Percentiles rank a stretch among this genome's conserved stretches.
Conservation (phyloP, 2,797 vertebrate species). For the Delichon dasypus region DNA sequence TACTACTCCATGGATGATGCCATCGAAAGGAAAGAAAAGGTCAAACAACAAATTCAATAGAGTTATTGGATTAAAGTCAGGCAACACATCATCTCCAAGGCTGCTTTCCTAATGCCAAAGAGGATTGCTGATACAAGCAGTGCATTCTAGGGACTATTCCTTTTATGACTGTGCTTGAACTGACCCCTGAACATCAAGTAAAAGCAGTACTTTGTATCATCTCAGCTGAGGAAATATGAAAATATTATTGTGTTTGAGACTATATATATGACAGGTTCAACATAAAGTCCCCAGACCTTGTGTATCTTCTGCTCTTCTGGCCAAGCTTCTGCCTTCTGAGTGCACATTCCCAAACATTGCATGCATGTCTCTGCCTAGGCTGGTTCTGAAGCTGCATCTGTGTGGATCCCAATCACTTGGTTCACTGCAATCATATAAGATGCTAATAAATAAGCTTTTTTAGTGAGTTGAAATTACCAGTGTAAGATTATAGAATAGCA, state of each 20-base stretch:
- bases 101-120: background rate
- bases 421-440: background rate
- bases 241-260: background rate
- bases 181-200: background rate
- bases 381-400: background rate
- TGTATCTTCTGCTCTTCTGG: background rate
- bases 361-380: background rate
- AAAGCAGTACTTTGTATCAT: background rate
- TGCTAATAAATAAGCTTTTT: background rate
- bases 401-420: background rate
- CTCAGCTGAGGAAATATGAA: background rate
- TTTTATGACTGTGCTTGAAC: background rate
- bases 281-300: background rate
- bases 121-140: constrained; percentile 51
- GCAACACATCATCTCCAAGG: constrained; percentile 61
- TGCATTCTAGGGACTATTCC: background rate
- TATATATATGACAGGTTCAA: background rate
- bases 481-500: background rate
- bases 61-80: constrained; percentile 70
- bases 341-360: rapidly evolving
- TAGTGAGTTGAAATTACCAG: background rate
- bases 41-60: constrained; percentile 72
- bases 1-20: constrained; percentile 57
- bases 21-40: constrained; percentile 68
- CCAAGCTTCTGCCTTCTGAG: background rate